Conservation (phyloP, 2,113 vertebrate species). For the Phaetusa simplex region DNA sequence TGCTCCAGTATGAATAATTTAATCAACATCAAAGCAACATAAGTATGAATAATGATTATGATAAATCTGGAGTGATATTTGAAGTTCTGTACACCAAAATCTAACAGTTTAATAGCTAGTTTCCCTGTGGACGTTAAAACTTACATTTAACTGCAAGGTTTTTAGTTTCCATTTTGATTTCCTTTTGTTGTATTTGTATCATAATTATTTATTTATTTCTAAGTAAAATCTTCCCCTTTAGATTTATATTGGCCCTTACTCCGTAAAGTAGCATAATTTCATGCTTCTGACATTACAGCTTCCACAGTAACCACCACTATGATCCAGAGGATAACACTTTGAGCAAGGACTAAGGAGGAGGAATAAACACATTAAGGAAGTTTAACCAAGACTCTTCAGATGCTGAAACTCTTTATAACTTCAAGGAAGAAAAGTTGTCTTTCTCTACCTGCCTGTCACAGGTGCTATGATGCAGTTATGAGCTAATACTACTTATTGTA, state of each 20-base stretch:
- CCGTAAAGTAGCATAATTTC: neutral
- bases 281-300: neutral
- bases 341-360: neutral
- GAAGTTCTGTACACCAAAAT: neutral
- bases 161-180: neutral
- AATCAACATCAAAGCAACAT: constrained; percentile 49
- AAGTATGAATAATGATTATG: constrained; percentile 27
- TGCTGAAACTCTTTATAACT: neutral
- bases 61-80: constrained; percentile 35
- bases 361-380: neutral
- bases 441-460: neutral
- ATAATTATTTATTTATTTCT: neutral
- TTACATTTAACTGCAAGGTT: neutral
- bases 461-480: neutral
- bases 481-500: neutral
- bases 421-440: neutral
- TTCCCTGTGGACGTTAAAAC: neutral
- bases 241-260: neutral
- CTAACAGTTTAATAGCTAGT: neutral
- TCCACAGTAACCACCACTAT: neutral
- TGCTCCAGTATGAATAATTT: constrained; percentile 34
- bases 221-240: neutral
- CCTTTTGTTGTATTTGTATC: neutral
- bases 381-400: neutral
- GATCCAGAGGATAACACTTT: neutral